Evolutionary conservation across 2,797 vertebrate genomes (phyloP), one percentile per base, ranked within the genome.

Genomic region (Pempheris klunzingeri): DNA sequence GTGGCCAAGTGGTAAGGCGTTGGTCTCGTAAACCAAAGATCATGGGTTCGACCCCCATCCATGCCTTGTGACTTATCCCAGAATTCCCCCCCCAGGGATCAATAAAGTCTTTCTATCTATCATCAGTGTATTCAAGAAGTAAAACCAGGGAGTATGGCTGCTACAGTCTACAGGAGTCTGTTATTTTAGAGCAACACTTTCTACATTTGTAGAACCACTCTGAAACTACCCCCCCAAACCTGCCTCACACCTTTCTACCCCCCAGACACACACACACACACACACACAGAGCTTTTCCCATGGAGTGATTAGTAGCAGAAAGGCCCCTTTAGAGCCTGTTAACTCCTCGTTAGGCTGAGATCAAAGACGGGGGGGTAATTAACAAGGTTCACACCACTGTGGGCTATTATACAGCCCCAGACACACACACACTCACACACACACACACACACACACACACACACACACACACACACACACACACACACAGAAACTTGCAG

Each of bases 341-440:
- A 86, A 83, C 84, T 76, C 66, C 81, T 89, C 46, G 58, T 84
- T 83, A 89, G 62, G 61, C 47, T 32, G 39, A 83, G 80, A 91
- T 89, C 83, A 87, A 89, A 89, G 82, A 83, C 58, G 28, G 20
- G 22, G 32, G 43, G 67, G 66, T 87, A 81, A 89, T 88, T 87
- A 87, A 80, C 4, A 9, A 73, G 72, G 60, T 84, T 87, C 71
- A 82, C 66, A 74, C 30, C 63, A 71, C 72, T 77, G 49, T 36
- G 66, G 76, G 82, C 76, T 47, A 26, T 64, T 65, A 66, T 55
- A 46, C 36, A 28, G 58, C n/a, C n/a, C n/a, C n/a, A n/a, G n/a
- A n/a, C n/a, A n/a, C n/a, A n/a, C n/a, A n/a, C n/a, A n/a, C n/a
- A n/a, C n/a, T n/a, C n/a, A n/a, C n/a, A 2, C 38, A 30, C 66